phyloP scores from a whole-genome alignment of 2,888 invertebrate species.

The Lapara coniferarum region DNA sequence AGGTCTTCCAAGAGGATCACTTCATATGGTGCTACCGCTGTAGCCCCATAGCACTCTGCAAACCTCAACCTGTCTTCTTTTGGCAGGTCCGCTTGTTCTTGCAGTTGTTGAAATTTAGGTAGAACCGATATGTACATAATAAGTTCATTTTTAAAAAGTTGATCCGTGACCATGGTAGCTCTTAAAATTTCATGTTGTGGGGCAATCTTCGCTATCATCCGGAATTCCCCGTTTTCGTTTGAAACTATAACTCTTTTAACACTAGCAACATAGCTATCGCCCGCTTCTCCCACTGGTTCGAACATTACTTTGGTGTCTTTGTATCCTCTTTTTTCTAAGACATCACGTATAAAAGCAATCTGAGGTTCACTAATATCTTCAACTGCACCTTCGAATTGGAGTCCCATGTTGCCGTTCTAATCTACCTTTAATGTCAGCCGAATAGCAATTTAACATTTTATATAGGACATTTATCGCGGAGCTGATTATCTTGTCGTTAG shows the following conservation, averaged over 20 bases:
- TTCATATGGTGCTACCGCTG: conserved; percentile 41
- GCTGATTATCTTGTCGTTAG: background rate
- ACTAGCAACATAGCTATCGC: conserved; percentile 36
- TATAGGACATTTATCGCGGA: background rate
- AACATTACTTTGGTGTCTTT: conserved; percentile 31
- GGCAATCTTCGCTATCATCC: conserved; percentile 47
- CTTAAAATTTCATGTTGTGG: conserved; percentile 36
- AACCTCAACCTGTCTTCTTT: conserved; percentile 39
- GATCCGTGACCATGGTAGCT: conserved; percentile 28
- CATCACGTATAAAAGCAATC: conserved; percentile 33
- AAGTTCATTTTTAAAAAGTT: conserved; percentile 44
- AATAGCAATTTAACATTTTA: background rate
- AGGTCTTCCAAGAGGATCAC: conserved; percentile 50
- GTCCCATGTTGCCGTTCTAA: conserved; percentile 12
- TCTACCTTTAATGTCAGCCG: background rate
- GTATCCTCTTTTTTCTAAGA: conserved; percentile 34
- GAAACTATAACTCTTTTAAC: conserved; percentile 34
- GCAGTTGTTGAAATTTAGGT: conserved; percentile 32
- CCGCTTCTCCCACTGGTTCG: conserved; percentile 34
- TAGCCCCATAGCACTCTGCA: conserved; percentile 45
- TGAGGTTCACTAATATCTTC: conserved; percentile 32
- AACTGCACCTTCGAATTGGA: conserved; percentile 34
- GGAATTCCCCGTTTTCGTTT: conserved; percentile 36
- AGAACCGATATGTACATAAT: conserved; percentile 44
- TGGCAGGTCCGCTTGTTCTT: conserved; percentile 35